phyloP scores from a whole-genome alignment of 1,140 invertebrate genomes.

The Diachasma alloeum region DNA sequence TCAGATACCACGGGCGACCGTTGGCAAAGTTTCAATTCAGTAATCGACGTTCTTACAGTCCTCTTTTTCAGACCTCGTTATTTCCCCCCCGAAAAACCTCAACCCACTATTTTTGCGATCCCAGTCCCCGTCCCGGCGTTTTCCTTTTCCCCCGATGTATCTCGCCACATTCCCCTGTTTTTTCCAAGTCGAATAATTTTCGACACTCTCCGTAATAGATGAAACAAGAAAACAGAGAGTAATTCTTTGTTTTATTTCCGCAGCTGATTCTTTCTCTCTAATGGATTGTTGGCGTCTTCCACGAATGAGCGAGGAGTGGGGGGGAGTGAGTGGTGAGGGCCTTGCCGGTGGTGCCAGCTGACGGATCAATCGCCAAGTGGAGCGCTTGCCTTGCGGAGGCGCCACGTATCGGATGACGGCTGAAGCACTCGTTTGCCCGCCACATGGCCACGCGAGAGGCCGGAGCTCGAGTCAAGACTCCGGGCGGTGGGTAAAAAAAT shows the following conservation, averaged over 20 bases:
- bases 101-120: constrained; percentile 2
- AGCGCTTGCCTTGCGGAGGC: constrained; percentile 31
- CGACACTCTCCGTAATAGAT: not conserved
- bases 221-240: not conserved
- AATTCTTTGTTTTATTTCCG: constrained; percentile 10
- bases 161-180: not conserved
- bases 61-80: not conserved
- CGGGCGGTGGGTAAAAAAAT: no score
- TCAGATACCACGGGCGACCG: constrained; percentile 16
- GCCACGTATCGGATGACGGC: constrained; percentile 36
- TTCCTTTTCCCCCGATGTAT: not conserved
- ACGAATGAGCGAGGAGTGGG: no score
- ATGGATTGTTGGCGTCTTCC: no score
- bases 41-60: constrained; percentile 23
- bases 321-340: constrained; percentile 16
- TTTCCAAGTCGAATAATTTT: not conserved
- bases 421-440: constrained; percentile 26
- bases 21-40: constrained; percentile 30
- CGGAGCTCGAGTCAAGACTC: no score
- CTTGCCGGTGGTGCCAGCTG: constrained; percentile 62
- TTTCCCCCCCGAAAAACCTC: not conserved
- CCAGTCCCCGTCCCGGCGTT: not conserved
- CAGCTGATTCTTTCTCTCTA: not conserved
- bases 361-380: constrained; percentile 35
- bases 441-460: not conserved